Base-by-base conservation (phyloP, 2,888 invertebrate species). In the Malacosoma neustria region DNA sequence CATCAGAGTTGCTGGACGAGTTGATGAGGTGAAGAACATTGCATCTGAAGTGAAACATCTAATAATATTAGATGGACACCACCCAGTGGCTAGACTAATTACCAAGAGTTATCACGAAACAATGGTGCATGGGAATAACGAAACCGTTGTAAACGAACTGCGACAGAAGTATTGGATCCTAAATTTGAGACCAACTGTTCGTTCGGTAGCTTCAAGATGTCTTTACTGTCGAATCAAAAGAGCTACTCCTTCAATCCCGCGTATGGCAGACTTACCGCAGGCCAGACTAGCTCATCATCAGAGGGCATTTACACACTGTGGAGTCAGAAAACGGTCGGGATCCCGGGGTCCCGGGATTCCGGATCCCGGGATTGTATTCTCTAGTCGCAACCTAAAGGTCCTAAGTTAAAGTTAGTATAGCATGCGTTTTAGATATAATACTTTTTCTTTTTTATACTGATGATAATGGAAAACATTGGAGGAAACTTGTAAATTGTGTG, bases 101-200 rank as follows among this genome's bases (percentile, higher is more conserved):
- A 41, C 43, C 2, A 32, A 30, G 12, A 13, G 45, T 11, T 49
- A 49, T 12, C 51, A 51, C 32, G 13, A 13, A 1, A 36, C 29
- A 3, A 39, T 41, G 3, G 37, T 32, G 3, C 50, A 51, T 15
- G 40, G 37, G 6, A 32, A 22, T 32, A 38, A 49, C 5, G 51
- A 48, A 13, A 40, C 33, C 11, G 47, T 49, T 0, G 37, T 52
- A 0, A 52, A 54, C 22, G 43, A 52, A 5, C 15, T 54, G 22
- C 38, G 40, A 11, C 49, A 51, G 33, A 40, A 37, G 30, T 54
- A 51, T 13, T 51, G 49, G 49, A 12, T 54, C 0, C n/a, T 50
- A n/a, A 32, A 30, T 13, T 11, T 51, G 4, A 38, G 51, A 22
- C 37, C 48, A 3, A 43, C 44, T 2, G 45, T 53, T 22, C 3